Evolutionary conservation across 1,140 invertebrate genomes (phyloP).

Genomic region (Nilaparvata lugens): DNA sequence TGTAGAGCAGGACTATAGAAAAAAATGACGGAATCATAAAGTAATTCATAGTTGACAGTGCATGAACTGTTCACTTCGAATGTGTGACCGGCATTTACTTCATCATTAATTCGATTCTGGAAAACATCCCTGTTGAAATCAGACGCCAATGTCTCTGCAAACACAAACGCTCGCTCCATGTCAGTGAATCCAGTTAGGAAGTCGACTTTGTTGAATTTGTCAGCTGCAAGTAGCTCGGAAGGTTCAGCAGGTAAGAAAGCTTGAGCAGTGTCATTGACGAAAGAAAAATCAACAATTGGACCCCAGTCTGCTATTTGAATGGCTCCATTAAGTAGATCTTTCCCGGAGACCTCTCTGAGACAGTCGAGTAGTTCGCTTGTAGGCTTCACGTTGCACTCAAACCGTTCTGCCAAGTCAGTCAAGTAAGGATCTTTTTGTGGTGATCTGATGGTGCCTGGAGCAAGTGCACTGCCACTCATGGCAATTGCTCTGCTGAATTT

Average conservation of each 20-base stretch:
- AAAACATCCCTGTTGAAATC: slow-evolving; percentile 45
- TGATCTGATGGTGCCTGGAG: slow-evolving; percentile 44
- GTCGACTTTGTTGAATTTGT: slow-evolving; percentile 46
- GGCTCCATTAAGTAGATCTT: slow-evolving; percentile 47
- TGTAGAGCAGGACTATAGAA: slow-evolving; percentile 56
- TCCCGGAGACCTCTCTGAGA: slow-evolving; percentile 46
- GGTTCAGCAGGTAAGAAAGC: slow-evolving; percentile 58
- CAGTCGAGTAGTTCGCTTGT: slow-evolving; percentile 55
- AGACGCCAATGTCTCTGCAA: slow-evolving; percentile 38
- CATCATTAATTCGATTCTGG: slow-evolving; percentile 48
- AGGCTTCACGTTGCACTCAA: slow-evolving; percentile 53
- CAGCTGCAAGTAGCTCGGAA: slow-evolving; percentile 46
- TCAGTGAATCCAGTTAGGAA: slow-evolving; percentile 63
- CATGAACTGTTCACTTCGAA: slow-evolving; percentile 50
- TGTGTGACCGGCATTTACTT: slow-evolving; percentile 36
- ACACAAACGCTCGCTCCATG: slow-evolving; percentile 60
- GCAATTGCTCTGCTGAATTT: slow-evolving; percentile 54
- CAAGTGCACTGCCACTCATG: slow-evolving; percentile 63
- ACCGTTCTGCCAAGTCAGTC: slow-evolving; percentile 45
- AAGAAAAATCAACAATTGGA: slow-evolving; percentile 58
- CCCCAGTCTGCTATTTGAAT: slow-evolving; percentile 57
- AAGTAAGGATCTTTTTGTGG: slow-evolving; percentile 42
- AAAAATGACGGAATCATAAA: slow-evolving; percentile 62
- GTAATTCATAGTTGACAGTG: slow-evolving; percentile 38
- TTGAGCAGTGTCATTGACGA: slow-evolving; percentile 48